Conservation (phyloP, 37 sponge, comb jelly and placozoan species). For the Hormiphora californensis region DNA sequence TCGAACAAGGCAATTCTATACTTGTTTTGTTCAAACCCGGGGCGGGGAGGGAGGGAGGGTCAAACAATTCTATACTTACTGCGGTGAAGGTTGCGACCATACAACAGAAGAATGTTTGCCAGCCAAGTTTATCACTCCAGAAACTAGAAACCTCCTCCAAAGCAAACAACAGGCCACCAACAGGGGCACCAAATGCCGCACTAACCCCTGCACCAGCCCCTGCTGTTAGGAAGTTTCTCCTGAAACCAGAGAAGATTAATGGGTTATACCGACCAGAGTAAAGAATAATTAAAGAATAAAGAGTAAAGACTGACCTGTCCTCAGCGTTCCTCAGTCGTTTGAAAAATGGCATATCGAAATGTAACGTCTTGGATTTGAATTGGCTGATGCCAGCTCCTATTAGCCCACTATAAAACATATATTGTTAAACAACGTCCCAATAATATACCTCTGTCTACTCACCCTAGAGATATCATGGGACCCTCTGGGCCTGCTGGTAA, state of each 20-base stretch:
- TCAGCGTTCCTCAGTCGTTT: constrained; percentile 56
- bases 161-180: constrained; percentile 59
- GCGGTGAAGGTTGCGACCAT: constrained; percentile 61
- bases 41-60: too few species aligned
- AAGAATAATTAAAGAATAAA: not conserved
- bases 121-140: constrained; percentile 59
- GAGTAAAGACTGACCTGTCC: constrained; percentile 57
- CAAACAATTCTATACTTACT: too few species aligned
- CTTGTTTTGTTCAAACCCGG: too few species aligned
- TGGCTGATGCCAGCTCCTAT: constrained; percentile 61
- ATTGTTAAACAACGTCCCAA: not conserved
- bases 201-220: constrained; percentile 60
- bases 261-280: not conserved
- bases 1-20: too few species aligned
- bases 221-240: constrained; percentile 57
- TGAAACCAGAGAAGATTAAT: not conserved
- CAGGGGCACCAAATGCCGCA: constrained; percentile 61
- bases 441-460: not conserved
- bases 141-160: constrained; percentile 62
- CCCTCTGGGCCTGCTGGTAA: constrained; percentile 63
- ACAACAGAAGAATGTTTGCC: constrained; percentile 62
- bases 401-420: constrained; percentile 26
- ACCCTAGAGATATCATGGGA: constrained; percentile 61
- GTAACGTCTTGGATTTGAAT: constrained; percentile 51
- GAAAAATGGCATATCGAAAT: constrained; percentile 52